Percentiles rank a stretch among this genome's conserved stretches.
These are phyloP conservation scores for Capromys pilorides DNA, from an alignment of 2,797 vertebrate genomes.

Conservation along the genomic window DNA sequence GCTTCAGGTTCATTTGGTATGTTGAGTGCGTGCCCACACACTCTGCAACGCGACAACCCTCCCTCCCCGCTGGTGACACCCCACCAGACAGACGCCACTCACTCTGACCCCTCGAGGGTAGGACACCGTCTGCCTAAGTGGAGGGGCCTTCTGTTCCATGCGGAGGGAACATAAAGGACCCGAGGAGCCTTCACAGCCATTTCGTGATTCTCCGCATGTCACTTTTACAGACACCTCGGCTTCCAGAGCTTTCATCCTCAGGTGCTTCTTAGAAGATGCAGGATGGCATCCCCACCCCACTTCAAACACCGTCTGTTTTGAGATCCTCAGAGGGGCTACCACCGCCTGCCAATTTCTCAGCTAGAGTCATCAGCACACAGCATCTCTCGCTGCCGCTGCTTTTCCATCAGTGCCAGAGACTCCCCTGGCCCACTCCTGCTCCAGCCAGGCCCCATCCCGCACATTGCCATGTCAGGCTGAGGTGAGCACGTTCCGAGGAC, in stretches of 20 bases:
- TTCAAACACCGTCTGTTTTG: conserved; percentile 78
- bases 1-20: conserved; percentile 80
- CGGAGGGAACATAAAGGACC: conserved; percentile 70
- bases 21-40: conserved; percentile 72
- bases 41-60: conserved; percentile 53
- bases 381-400: conserved; percentile 43
- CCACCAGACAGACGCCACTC: conserved; percentile 77
- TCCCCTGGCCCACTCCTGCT: neutral
- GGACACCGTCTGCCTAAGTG: conserved; percentile 65
- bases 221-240: conserved; percentile 80
- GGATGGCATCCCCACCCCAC: conserved; percentile 77
- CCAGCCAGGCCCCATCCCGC: conserved; percentile 50
- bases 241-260: conserved; percentile 80
- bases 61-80: conserved; percentile 69
- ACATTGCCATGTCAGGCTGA: conserved; percentile 43
- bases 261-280: conserved; percentile 77
- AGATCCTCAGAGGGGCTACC: conserved; percentile 73
- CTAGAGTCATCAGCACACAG: conserved; percentile 51
- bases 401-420: conserved; percentile 29
- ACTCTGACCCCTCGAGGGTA: conserved; percentile 76
- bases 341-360: conserved; percentile 74
- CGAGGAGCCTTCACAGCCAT: conserved; percentile 73
- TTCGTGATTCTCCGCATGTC: conserved; percentile 77
- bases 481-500: conserved; percentile 45
- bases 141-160: conserved; percentile 58